Evolutionary conservation across 1,140 invertebrate genomes (phyloP).

Genomic region (Dendrolimus punctatus): DNA sequence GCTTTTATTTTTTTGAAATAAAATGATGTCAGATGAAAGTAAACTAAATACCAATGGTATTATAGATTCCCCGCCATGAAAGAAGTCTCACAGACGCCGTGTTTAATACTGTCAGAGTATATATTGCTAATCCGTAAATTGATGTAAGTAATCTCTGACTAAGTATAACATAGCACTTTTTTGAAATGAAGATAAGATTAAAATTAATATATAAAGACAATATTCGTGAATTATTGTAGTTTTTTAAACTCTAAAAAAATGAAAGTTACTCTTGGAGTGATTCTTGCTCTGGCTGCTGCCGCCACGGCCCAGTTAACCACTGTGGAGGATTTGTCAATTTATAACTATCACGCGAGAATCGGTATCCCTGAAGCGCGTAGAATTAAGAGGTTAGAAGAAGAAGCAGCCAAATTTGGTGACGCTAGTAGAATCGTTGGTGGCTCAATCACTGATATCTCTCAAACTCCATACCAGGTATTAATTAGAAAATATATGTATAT

Average conservation of each 20-base stretch:
- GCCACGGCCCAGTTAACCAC: neutral
- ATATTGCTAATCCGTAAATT: too few relatives aligned
- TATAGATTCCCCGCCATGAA: too few relatives aligned
- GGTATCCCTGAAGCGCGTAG: conserved; percentile 27
- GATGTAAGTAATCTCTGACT: too few relatives aligned
- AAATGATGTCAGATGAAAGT: too few relatives aligned
- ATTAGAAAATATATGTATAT: neutral
- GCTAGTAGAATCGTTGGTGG: conserved; percentile 31
- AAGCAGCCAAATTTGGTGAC: conserved; percentile 3
- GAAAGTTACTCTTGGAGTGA: neutral
- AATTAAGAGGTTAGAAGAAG: conserved; percentile 25
- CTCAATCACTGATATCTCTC: conserved; percentile 20
- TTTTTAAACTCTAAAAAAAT: neutral
- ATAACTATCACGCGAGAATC: conserved; percentile 25
- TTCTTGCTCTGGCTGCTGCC: neutral
- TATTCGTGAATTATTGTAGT: too few relatives aligned
- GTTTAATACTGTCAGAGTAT: too few relatives aligned
- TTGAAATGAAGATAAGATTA: too few relatives aligned
- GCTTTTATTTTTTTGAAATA: too few relatives aligned
- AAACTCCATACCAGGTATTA: conserved; percentile 37
- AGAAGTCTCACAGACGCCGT: too few relatives aligned
- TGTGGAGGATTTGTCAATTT: neutral
- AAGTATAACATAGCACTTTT: too few relatives aligned
- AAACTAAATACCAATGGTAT: too few relatives aligned
- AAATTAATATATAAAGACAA: too few relatives aligned